Conservation (phyloP, 1,140 invertebrate species). For the Anastrepha obliqua region DNA sequence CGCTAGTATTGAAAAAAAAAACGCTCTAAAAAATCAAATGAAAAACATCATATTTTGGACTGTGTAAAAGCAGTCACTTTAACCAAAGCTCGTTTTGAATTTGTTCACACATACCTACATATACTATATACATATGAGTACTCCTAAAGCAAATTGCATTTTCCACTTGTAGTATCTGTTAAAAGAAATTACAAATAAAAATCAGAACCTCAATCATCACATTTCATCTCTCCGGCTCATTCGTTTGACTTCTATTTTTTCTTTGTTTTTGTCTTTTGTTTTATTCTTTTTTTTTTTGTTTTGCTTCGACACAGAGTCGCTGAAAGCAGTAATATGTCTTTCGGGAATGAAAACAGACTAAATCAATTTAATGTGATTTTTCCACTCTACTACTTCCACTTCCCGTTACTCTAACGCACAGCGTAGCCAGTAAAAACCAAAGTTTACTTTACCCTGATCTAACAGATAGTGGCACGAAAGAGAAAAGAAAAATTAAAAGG, state of each 20-base stretch:
- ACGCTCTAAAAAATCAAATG: no score
- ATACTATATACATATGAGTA: no score
- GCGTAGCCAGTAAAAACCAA: slow-evolving; percentile 31
- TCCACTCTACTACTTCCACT: not conserved
- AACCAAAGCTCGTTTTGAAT: no score
- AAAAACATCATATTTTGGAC: no score
- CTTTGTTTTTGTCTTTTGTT: not conserved
- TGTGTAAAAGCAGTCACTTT: no score
- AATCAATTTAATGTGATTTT: slow-evolving; percentile 53
- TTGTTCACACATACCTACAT: no score
- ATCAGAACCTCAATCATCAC: slow-evolving; percentile 34
- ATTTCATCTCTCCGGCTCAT: slow-evolving; percentile 6
- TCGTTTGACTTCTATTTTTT: not conserved
- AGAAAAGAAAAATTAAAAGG: slow-evolving; percentile 41
- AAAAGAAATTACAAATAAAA: slow-evolving; percentile 12
- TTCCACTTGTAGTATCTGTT: no score
- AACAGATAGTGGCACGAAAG: slow-evolving; percentile 26
- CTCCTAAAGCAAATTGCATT: no score
- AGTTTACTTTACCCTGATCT: slow-evolving; percentile 38
- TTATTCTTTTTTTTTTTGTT: not conserved
- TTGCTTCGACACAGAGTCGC: not conserved
- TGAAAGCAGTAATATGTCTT: slow-evolving; percentile 49
- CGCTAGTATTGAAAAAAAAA: no score
- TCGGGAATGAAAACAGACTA: slow-evolving; percentile 51
- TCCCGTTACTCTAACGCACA: not conserved